Conservation (phyloP, 2,797 vertebrate species). For the Propithecus deckenii region DNA sequence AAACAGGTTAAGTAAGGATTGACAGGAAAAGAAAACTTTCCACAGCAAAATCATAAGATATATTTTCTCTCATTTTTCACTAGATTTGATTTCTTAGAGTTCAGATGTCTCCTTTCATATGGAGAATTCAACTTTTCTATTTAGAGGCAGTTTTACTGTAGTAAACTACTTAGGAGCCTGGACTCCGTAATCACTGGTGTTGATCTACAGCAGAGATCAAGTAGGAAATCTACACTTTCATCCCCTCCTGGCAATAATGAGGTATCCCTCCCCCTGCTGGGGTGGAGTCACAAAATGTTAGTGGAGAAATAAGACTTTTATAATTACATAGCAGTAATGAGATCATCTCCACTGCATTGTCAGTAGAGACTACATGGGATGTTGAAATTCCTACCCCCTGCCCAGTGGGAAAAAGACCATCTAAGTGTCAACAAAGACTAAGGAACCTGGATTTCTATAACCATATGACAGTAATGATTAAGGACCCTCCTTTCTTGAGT, state of each 20-base stretch:
- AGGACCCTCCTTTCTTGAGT: background rate
- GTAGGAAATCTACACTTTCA: background rate
- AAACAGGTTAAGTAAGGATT: background rate
- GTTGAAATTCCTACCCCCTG: background rate
- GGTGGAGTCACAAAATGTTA: background rate
- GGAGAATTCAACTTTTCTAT: background rate
- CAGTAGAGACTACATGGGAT: background rate
- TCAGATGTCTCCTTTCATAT: background rate
- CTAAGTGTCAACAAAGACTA: background rate
- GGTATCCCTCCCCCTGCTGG: fast-evolving
- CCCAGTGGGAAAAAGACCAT: background rate
- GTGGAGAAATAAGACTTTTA: background rate
- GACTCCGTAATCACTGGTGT: background rate
- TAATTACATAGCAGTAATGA: background rate
- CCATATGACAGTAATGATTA: background rate
- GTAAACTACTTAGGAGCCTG: background rate
- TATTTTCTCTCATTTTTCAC: background rate
- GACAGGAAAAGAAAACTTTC: background rate
- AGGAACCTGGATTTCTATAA: background rate
- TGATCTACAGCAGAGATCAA: background rate
- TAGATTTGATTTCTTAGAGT: constrained; percentile 27
- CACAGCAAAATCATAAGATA: background rate
- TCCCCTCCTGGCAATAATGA: background rate
- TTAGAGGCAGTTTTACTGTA: background rate
- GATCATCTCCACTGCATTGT: background rate